Conservation (phyloP, 2,888 invertebrate genomes). For the Drosophila trichaetosa region DNA sequence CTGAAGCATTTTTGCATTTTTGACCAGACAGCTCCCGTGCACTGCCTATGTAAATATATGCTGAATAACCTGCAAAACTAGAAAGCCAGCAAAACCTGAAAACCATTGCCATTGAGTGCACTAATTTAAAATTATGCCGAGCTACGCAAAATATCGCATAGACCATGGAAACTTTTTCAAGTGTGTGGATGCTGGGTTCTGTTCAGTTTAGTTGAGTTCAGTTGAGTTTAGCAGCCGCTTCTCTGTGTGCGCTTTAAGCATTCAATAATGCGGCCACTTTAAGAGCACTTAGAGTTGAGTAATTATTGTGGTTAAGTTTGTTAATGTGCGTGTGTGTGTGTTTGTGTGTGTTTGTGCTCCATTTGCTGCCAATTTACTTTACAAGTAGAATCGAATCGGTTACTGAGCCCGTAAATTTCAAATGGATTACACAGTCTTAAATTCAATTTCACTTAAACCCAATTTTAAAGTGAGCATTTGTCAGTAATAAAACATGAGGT, state of each 20-base stretch:
- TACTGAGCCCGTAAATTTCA: neutral
- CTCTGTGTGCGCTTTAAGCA: constrained; percentile 36
- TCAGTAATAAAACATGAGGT: constrained; percentile 26
- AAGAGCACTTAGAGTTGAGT: constrained; percentile 25
- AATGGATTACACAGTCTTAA: neutral
- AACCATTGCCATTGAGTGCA: constrained; percentile 74
- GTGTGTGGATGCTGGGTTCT: constrained; percentile 30
- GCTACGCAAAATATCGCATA: constrained; percentile 57
- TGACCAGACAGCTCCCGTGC: constrained; percentile 13
- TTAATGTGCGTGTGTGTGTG: neutral
- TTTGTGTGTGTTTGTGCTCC: neutral
- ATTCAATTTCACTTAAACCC: neutral
- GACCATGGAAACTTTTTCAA: constrained; percentile 47
- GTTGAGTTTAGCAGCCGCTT: neutral
- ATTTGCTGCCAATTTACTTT: constrained; percentile 27
- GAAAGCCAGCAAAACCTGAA: constrained; percentile 55
- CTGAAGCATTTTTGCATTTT: constrained; percentile 62
- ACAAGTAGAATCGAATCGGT: neutral
- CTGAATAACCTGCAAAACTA: constrained; percentile 17
- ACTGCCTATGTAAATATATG: constrained; percentile 52
- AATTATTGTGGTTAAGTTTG: constrained; percentile 24
- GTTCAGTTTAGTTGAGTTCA: constrained; percentile 10
- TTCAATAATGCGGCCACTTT: constrained; percentile 42
- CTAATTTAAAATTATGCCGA: constrained; percentile 75
- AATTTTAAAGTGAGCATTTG: neutral